Conservation (phyloP, 1,140 invertebrate species). For the Drosophila funebris region DNA sequence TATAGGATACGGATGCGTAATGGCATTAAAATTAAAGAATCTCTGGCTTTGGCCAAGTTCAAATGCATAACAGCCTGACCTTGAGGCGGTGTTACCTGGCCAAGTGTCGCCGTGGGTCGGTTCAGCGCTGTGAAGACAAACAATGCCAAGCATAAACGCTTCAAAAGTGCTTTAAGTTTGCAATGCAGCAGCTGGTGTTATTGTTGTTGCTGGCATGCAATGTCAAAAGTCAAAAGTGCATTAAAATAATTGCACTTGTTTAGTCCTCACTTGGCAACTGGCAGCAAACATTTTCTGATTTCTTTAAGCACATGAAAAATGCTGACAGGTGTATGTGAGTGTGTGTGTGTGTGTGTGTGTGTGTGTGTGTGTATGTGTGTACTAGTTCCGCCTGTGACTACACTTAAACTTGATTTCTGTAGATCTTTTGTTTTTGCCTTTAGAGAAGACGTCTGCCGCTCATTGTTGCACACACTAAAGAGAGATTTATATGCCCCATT, state of each 20-base stretch:
- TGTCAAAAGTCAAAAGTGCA: slow-evolving; percentile 83
- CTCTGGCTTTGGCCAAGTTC: slow-evolving; percentile 64
- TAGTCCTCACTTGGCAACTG: slow-evolving; percentile 47
- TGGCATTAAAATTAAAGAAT: slow-evolving; percentile 56
- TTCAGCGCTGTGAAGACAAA: slow-evolving; percentile 28
- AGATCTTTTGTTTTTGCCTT: slow-evolving; percentile 61
- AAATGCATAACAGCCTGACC: slow-evolving; percentile 48
- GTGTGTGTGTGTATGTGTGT: neutral
- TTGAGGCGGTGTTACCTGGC: slow-evolving; percentile 50
- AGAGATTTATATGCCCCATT: slow-evolving; percentile 48
- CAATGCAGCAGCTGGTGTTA: neutral
- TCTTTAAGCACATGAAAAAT: slow-evolving; percentile 16
- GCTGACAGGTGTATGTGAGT: slow-evolving; percentile 3
- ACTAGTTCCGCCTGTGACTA: slow-evolving; percentile 59
- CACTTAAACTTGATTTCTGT: slow-evolving; percentile 72
- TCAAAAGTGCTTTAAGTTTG: slow-evolving; percentile 59
- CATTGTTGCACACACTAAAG: slow-evolving; percentile 51
- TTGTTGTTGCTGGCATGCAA: slow-evolving; percentile 51
- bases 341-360: slow-evolving; percentile 5
- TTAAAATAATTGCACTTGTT: slow-evolving; percentile 83
- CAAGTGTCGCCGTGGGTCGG: slow-evolving; percentile 37
- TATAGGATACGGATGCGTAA: slow-evolving; percentile 11
- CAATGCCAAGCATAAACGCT: slow-evolving; percentile 71
- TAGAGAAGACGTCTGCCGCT: slow-evolving; percentile 52
- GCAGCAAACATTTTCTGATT: slow-evolving; percentile 44